Conservation (phyloP, 2,888 invertebrate genomes). For the Mythimna albipuncta region DNA sequence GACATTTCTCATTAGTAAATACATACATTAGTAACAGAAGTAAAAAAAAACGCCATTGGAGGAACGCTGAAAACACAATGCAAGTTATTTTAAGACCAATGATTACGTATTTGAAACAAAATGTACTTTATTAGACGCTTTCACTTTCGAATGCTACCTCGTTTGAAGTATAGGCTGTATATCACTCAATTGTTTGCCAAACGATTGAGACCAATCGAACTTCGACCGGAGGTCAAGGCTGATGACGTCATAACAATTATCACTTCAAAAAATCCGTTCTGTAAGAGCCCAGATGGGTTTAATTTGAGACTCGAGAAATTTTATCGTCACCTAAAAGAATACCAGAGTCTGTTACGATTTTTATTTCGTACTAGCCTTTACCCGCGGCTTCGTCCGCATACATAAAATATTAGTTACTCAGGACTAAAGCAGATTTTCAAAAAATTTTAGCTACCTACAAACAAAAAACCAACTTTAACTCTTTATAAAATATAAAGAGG, state of each 20-base stretch:
- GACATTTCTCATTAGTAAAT: conserved; percentile 9
- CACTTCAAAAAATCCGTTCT: conserved; percentile 21
- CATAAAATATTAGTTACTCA: too few species aligned
- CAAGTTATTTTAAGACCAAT: conserved; percentile 30
- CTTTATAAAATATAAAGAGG: too few species aligned
- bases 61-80: conserved; percentile 22
- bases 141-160: conserved; percentile 39
- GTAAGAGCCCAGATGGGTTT: conserved; percentile 26
- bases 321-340: background rate
- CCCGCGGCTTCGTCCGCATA: too few species aligned
- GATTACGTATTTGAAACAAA: conserved; percentile 25
- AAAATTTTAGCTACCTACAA: too few species aligned
- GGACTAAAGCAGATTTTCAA: too few species aligned
- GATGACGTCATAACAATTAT: conserved; percentile 45
- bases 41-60: conserved; percentile 21
- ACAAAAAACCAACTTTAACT: too few species aligned
- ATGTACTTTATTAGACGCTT: conserved; percentile 34
- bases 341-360: background rate
- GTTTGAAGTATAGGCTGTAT: conserved; percentile 26
- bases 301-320: conserved; percentile 1
- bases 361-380: background rate
- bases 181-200: conserved; percentile 28
- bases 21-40: conserved; percentile 6
- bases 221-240: conserved; percentile 42
- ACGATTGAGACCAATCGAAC: conserved; percentile 51